Conservation (phyloP, 2,888 invertebrate genomes). For the Orthosia incerta region DNA sequence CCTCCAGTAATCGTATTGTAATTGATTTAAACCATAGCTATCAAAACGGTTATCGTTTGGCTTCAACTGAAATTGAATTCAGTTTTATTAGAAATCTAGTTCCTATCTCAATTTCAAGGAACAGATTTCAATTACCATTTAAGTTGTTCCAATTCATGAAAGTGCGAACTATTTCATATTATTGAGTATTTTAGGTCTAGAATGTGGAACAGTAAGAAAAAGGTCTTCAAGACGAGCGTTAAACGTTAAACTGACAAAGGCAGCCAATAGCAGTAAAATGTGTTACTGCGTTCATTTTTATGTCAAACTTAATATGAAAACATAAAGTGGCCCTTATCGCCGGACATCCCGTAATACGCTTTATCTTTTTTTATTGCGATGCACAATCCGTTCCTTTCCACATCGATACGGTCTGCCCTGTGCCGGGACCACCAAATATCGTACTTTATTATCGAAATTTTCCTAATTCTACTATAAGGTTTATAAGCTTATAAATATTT, state of each 20-base stretch:
- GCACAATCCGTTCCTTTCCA: constrained; percentile 80
- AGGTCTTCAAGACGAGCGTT: constrained; percentile 58
- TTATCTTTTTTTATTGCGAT: constrained; percentile 84
- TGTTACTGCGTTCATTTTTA: constrained; percentile 81
- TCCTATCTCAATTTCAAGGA: constrained; percentile 37
- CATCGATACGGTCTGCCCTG: constrained; percentile 67
- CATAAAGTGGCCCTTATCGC: constrained; percentile 84
- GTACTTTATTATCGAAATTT: constrained; percentile 66
- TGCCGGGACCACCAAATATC: constrained; percentile 65
- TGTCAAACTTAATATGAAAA: constrained; percentile 84
- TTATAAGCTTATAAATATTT: constrained; percentile 64
- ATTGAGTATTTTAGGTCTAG: constrained; percentile 14
- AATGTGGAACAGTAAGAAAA: constrained; percentile 49
- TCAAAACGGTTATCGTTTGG: constrained; percentile 19
- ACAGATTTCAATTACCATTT: constrained; percentile 35
- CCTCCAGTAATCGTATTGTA: not conserved
- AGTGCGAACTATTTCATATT: not conserved
- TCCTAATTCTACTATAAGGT: constrained; percentile 64
- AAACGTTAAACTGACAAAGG: constrained; percentile 75
- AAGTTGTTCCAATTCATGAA: constrained; percentile 11
- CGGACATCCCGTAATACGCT: constrained; percentile 85
- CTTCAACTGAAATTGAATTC: constrained; percentile 30
- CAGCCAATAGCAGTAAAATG: constrained; percentile 76
- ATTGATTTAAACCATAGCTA: constrained; percentile 33
- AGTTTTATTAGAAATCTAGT: constrained; percentile 35